Evolutionary conservation across 2,797 vertebrate species (phyloP), one percentile per base, ranked within the genome.

Genomic region (Argentina silus): DNA sequence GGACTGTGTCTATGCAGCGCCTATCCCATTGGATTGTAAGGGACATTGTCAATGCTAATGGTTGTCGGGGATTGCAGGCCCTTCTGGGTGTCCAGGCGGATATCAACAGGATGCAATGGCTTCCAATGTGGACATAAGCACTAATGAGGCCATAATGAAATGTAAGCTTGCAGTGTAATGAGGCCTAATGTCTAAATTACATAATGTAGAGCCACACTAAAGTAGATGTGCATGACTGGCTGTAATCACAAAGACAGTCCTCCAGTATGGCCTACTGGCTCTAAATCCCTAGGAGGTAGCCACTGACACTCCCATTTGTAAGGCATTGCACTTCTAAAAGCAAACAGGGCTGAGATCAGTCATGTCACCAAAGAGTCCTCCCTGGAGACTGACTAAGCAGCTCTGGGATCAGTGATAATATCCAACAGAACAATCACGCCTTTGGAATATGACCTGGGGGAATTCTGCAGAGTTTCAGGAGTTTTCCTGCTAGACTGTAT

Each of bases 331-430:
- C 60, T n/a, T 42, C 60, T 43, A 42, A 62, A 62, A 1, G 15
- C 7, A 42, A 42, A 17, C 55, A 63, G 42, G 8, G 4, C 61
- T 63, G 7, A 19, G 43, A 63, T 44, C 61, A 63, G 42, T 17
- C 7, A 15, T 7, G 42, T 45, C 61, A 45, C 61, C 60, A 62
- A 14, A 63, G 61, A 44, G 42, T 44, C n/a, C 61, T 19, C 8
- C 12, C 15, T 63, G 42, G 7, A n/a, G 7, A n/a, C 42, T 7
- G 19, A 57, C 55, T 57, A 14, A 43, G 1, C 23, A 43, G 61
- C n/a, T 63, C n/a, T 63, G 61, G 44, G 61, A 44, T 63, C 61
- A 63, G 42, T 43, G 61, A 45, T 63, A 63, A 63, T 44, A 63
- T 44, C 43, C 43, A 45, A 43, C 27, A 62, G 15, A 44, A 45